Conservation (phyloP, 1,140 invertebrate genomes). For the Zaprionus capensis region DNA sequence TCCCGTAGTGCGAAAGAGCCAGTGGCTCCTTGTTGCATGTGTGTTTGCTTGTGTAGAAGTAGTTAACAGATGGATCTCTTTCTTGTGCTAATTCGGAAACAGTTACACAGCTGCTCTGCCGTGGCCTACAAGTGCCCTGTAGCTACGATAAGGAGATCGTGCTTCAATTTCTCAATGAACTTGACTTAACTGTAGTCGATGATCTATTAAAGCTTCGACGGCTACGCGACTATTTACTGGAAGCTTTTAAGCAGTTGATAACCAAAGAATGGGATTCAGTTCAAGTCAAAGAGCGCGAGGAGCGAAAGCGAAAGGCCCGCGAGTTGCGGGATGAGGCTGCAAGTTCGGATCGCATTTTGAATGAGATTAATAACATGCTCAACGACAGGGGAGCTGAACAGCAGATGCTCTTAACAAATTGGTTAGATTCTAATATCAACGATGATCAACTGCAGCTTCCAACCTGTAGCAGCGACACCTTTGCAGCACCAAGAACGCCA, state of each 20-base stretch:
- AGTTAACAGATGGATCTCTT: conserved; percentile 1
- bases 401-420: not conserved
- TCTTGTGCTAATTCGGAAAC: conserved; percentile 13
- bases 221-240: conserved; percentile 43
- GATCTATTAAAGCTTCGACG: conserved; percentile 20
- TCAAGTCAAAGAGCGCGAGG: not conserved
- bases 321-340: not conserved
- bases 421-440: not conserved
- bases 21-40: too few relatives aligned
- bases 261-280: conserved; percentile 11
- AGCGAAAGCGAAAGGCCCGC: not conserved
- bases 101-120: conserved; percentile 7
- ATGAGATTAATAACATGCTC: conserved; percentile 23
- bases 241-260: conserved; percentile 42
- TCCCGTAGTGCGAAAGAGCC: not conserved
- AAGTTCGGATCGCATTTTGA: conserved; percentile 21
- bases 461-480: not conserved
- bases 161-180: conserved; percentile 32
- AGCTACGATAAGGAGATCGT: conserved; percentile 51
- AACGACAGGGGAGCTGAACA: not conserved
- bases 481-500: conserved; percentile 7
- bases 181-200: conserved; percentile 11
- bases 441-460: not conserved
- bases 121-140: conserved; percentile 27
- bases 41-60: not conserved